These are phyloP conservation scores for Megaceryle torquata DNA, from an alignment of 2,113 vertebrate genomes.

Conservation along the genomic window DNA sequence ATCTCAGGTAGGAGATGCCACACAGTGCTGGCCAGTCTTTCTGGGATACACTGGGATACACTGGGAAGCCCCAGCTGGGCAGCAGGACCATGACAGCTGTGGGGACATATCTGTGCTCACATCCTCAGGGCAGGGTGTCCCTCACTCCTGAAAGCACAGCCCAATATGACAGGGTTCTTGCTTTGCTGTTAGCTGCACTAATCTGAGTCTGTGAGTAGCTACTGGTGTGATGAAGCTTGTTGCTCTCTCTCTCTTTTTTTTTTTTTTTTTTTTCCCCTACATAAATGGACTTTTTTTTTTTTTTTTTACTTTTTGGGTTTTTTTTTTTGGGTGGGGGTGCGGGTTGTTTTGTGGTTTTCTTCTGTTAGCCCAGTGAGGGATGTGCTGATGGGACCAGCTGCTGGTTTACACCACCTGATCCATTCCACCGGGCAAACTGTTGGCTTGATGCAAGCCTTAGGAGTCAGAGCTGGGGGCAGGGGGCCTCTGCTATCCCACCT, in stretches of 20 bases:
- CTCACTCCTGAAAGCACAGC: not conserved
- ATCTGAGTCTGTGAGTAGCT: not conserved
- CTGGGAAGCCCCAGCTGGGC: not conserved
- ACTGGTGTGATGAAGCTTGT: not conserved
- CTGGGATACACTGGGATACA: not conserved
- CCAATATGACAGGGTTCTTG: not conserved
- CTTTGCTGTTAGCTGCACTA: not conserved
- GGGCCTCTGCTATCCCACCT: not conserved
- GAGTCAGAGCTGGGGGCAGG: not conserved
- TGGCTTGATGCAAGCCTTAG: constrained; percentile 8
- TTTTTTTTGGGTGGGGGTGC: not conserved
- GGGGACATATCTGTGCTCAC: accelerated
- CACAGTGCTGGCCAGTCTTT: not conserved
- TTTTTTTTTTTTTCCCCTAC: not conserved
- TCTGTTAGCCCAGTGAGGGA: not conserved
- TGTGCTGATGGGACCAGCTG: not conserved
- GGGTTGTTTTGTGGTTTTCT: not conserved
- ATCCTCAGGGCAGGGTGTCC: not conserved
- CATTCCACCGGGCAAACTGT: not conserved
- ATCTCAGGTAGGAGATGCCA: not conserved
- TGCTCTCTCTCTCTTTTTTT: not conserved
- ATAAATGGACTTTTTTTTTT: not conserved
- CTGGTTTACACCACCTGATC: not conserved
- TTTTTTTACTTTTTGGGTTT: not conserved
- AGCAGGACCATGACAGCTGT: not conserved